Evolutionary conservation across 2,113 vertebrate species (phyloP).

Genomic region (Glaucomys volans): DNA sequence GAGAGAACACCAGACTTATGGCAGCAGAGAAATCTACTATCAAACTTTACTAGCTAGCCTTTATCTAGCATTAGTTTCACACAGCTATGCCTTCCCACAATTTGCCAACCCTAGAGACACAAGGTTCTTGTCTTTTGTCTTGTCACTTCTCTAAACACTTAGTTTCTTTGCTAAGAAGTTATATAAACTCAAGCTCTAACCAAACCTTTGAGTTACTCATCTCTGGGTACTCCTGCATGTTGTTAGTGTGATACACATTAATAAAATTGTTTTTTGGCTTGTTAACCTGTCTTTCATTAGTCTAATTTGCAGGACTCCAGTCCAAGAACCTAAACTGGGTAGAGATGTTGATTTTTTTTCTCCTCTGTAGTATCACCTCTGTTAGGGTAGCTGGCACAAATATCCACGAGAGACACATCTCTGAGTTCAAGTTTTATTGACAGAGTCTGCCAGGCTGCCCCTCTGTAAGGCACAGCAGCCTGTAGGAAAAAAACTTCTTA

Average conservation of each 20-base stretch:
- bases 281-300: background rate
- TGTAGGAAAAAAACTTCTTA: too few relatives aligned
- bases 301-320: background rate
- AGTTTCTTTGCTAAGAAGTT: background rate
- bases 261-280: background rate
- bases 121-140: background rate
- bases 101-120: background rate
- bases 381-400: too few relatives aligned
- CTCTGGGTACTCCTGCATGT: background rate
- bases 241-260: background rate
- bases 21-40: background rate
- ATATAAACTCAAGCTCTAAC: background rate
- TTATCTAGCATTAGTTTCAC: background rate
- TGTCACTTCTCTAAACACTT: background rate
- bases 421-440: too few relatives aligned
- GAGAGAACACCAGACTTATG: background rate
- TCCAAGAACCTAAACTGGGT: background rate
- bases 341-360: background rate
- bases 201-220: background rate
- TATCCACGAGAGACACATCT: too few relatives aligned
- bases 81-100: background rate
- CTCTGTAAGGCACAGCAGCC: too few relatives aligned
- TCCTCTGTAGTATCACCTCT: background rate
- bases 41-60: background rate
- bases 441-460: too few relatives aligned